A percentile compares a stretch with the other conserved stretches of the same genome.
phyloP scores from a whole-genome alignment of 2,888 invertebrate species.

The Iphiclides podalirius region DNA sequence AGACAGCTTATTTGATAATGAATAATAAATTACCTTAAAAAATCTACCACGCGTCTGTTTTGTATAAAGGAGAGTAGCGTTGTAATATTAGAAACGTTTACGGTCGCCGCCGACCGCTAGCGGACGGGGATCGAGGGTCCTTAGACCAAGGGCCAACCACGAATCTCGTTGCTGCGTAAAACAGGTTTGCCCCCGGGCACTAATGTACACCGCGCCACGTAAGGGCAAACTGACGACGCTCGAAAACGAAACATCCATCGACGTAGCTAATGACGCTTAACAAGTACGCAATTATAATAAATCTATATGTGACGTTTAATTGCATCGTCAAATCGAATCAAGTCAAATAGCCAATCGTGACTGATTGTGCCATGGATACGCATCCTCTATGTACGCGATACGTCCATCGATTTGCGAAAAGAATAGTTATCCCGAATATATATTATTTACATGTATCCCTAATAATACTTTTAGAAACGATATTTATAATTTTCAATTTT shows the following conservation, averaged over 20 bases:
- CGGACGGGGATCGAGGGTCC: no score
- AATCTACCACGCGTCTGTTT: slow-evolving; percentile 28
- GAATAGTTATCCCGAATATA: slow-evolving; percentile 60
- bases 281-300: neutral
- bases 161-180: no score
- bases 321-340: no score
- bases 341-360: no score
- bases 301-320: no score
- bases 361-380: no score
- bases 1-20: slow-evolving; percentile 35
- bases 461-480: slow-evolving; percentile 77
- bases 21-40: slow-evolving; percentile 43
- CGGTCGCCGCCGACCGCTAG: no score
- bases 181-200: no score
- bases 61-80: neutral
- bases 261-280: neutral
- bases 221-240: no score
- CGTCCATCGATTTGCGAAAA: slow-evolving; percentile 43
- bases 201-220: no score
- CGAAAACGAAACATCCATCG: neutral
- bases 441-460: slow-evolving; percentile 73
- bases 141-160: no score
- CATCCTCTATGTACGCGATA: slow-evolving; percentile 9
- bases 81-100: no score
- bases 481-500: slow-evolving; percentile 64